Conservation (phyloP, 2,888 invertebrate species). For the Drosophila conformis region DNA sequence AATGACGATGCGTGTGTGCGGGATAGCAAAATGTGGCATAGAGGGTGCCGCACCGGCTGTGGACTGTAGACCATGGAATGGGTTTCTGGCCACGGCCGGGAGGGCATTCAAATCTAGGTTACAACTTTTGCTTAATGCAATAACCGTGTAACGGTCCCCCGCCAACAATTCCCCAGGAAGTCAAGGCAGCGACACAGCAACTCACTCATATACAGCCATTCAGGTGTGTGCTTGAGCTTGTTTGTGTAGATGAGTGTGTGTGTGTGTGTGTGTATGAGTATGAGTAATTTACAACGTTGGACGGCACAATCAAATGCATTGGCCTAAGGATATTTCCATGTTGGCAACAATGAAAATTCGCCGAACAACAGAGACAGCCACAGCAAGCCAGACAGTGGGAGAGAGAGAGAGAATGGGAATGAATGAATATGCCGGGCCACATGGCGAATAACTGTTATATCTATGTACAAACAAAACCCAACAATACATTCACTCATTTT, state of each 20-base stretch:
- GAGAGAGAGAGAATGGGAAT: slow-evolving; percentile 15
- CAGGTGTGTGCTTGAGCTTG: slow-evolving; percentile 9
- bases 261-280: background rate
- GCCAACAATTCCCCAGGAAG: slow-evolving; percentile 71
- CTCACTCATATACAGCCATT: slow-evolving; percentile 12
- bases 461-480: slow-evolving; percentile 22
- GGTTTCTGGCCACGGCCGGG: slow-evolving; percentile 21
- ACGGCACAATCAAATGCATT: slow-evolving; percentile 60
- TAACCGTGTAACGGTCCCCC: slow-evolving; percentile 71
- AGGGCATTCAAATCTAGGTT: slow-evolving; percentile 70
- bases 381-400: background rate
- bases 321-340: slow-evolving; percentile 70
- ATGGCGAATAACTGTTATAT: slow-evolving; percentile 22
- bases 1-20: slow-evolving; percentile 30
- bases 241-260: background rate
- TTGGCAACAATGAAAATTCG: slow-evolving; percentile 64
- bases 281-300: slow-evolving; percentile 30
- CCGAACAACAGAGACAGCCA: slow-evolving; percentile 17
- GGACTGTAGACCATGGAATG: background rate
- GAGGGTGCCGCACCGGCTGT: background rate
- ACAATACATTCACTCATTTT: slow-evolving; percentile 43
- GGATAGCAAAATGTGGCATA: background rate
- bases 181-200: slow-evolving; percentile 53
- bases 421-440: background rate
- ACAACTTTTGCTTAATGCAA: slow-evolving; percentile 77